phyloP scores from a whole-genome alignment of 2,888 invertebrate species.

The Catocala fraxini region DNA sequence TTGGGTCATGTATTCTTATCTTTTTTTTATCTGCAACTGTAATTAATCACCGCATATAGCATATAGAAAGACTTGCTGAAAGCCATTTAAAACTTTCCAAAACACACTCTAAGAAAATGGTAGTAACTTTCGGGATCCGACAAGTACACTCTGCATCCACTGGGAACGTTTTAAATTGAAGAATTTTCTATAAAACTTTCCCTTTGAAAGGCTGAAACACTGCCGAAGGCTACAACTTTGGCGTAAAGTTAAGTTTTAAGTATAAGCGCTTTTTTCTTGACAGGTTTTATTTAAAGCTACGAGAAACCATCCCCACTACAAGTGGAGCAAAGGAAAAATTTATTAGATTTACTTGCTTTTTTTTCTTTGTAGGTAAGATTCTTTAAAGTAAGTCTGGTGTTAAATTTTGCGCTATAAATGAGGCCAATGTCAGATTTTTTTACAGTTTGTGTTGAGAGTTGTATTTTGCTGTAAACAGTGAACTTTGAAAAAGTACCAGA shows the following conservation, averaged over 20 bases:
- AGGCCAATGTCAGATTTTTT: no score
- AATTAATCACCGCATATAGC: no score
- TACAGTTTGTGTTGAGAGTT: no score
- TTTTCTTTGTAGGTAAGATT: neutral
- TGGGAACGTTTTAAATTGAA: constrained; percentile 31
- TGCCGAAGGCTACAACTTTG: constrained; percentile 36
- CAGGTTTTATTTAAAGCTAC: constrained; percentile 42
- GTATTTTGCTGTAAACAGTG: no score
- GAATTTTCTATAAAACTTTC: constrained; percentile 43
- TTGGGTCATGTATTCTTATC: no score
- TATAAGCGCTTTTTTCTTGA: constrained; percentile 37
- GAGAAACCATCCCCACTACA: constrained; percentile 28
- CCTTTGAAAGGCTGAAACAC: constrained; percentile 43
- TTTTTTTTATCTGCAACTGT: no score
- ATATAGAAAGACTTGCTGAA: no score
- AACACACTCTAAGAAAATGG: constrained; percentile 4
- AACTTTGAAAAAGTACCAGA: no score
- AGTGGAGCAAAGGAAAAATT: constrained; percentile 15
- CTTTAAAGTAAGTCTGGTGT: no score
- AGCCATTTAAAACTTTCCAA: neutral
- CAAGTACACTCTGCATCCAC: constrained; percentile 16
- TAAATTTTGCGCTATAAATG: no score
- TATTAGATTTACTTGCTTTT: constrained; percentile 17
- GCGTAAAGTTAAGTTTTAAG: constrained; percentile 42
- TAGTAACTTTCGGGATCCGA: constrained; percentile 4